These are phyloP conservation scores for Tortrix viridana DNA, from an alignment of 2,888 invertebrate species.

Conservation along the genomic window DNA sequence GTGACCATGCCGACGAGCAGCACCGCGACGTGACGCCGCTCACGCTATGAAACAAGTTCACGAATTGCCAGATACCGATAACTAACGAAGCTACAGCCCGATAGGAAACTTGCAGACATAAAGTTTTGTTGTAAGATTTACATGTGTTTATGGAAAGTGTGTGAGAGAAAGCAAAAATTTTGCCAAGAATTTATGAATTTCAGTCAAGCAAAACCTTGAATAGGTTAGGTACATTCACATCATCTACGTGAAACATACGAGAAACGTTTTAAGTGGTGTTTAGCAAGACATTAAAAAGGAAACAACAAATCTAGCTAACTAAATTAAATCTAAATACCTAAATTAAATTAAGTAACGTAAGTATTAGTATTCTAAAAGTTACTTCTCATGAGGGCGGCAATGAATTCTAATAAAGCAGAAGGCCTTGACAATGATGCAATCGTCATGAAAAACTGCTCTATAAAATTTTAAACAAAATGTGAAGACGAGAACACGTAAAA, in stretches of 20 bases:
- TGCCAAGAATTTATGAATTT: too few relatives aligned
- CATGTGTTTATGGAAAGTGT: too few relatives aligned
- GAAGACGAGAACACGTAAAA: slow-evolving; percentile 15
- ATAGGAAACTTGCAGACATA: not conserved
- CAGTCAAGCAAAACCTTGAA: too few relatives aligned
- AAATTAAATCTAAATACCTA: too few relatives aligned
- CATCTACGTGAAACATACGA: too few relatives aligned
- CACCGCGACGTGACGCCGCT: slow-evolving; percentile 61
- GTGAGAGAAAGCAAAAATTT: too few relatives aligned
- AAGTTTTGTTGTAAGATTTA: not conserved
- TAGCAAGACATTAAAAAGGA: slow-evolving; percentile 18
- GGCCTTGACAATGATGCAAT: slow-evolving; percentile 77
- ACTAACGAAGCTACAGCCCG: slow-evolving; percentile 15
- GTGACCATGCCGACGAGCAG: slow-evolving; percentile 75
- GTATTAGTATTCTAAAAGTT: slow-evolving; percentile 71
- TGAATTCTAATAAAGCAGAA: slow-evolving; percentile 75
- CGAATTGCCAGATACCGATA: slow-evolving; percentile 28
- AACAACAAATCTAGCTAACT: slow-evolving; percentile 21
- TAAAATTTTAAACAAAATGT: slow-evolving; percentile 50
- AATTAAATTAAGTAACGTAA: slow-evolving; percentile 59
- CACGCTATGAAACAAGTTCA: slow-evolving; percentile 31
- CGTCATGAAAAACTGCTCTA: slow-evolving; percentile 61
- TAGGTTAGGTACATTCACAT: too few relatives aligned
- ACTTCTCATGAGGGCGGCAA: slow-evolving; percentile 69
- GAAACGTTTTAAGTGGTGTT: not conserved